These are phyloP conservation scores for Rhagoletis pomonella DNA, from an alignment of 1,140 invertebrate genomes.

Conservation along the genomic window DNA sequence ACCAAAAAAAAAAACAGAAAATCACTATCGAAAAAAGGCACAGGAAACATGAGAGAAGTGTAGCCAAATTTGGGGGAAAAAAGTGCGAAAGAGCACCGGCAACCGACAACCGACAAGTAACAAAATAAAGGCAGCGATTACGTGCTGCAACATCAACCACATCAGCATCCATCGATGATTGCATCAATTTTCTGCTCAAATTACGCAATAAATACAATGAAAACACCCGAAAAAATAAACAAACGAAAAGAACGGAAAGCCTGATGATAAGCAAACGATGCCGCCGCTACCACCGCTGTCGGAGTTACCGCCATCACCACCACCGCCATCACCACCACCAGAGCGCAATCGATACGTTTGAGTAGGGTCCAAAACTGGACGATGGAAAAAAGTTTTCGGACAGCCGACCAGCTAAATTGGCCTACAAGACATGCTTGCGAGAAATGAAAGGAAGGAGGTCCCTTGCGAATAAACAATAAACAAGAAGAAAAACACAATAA, in stretches of 20 bases:
- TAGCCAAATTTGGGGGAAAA: not conserved
- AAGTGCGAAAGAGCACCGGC: not conserved
- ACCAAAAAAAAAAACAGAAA: not conserved
- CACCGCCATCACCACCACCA: not conserved
- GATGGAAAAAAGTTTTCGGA: not conserved
- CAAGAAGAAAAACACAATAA: not conserved
- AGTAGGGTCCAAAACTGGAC: conserved; percentile 19
- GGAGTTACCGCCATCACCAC: not conserved
- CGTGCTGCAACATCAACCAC: conserved; percentile 24
- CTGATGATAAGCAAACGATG: not conserved
- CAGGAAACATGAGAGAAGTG: conserved; percentile 16
- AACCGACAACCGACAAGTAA: not conserved
- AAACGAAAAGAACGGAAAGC: not conserved
- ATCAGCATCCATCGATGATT: conserved; percentile 37
- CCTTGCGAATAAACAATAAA: not conserved
- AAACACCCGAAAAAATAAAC: not conserved
- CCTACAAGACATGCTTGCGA: not conserved
- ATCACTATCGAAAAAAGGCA: too few relatives aligned
- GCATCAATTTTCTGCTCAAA: conserved; percentile 50
- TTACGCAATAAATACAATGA: conserved; percentile 48
- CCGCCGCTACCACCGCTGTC: not conserved
- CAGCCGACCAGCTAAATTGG: conserved; percentile 3
- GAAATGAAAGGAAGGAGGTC: conserved; percentile 34
- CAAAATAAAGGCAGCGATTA: conserved; percentile 9
- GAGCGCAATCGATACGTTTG: conserved; percentile 34